Evolutionary conservation across 1,140 invertebrate genomes (phyloP), one percentile per base, ranked within the genome.

Genomic region (Pogonus chalceus): DNA sequence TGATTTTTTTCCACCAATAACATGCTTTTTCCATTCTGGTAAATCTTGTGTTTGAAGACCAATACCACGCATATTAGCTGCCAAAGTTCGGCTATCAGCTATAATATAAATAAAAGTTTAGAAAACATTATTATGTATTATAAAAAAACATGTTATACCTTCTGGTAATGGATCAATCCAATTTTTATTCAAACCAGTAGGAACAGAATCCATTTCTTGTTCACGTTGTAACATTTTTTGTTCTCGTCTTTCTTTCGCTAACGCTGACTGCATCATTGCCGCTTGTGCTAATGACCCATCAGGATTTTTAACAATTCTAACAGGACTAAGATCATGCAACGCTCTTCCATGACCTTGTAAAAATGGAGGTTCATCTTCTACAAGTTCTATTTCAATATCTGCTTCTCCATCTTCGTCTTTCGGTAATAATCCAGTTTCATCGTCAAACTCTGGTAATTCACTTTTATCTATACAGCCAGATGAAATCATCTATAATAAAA

Each of bases 11-110:
- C 95, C 96, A 3, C 93, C 95, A 58, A 93, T 96, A 0, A 99
- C 92, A 65, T 98, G 92, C 66, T 96, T 97, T 66, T 99, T 98
- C 96, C 96, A 99, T 70, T 99, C 96, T 0, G 96, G 96, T 26
- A 99, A 73, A 64, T 99, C 96, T 64, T 89, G 86, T 0, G 80
- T 81, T 37, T 87, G 79, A 1, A 89, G 70, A 0, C 90, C 90
- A 22, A 92, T 85, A 0, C 91, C 90, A 43, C 88, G 69, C 77
- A 89, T 85, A 61, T 88, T 90, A 0, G 87, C 82, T 2, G 85
- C 82, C 10, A 88, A 60, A 2, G 82, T 76, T 18, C 37, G 7
- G 37, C 37, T 43, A 43, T 43, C 37, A 7, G 37, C 37, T 43
- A 43, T 16, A 31, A 2, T 10, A 51, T 14, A 31, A 12, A 14